phyloP scores from a whole-genome alignment of 1,140 invertebrate genomes.

The Acromyrmex heyeri region DNA sequence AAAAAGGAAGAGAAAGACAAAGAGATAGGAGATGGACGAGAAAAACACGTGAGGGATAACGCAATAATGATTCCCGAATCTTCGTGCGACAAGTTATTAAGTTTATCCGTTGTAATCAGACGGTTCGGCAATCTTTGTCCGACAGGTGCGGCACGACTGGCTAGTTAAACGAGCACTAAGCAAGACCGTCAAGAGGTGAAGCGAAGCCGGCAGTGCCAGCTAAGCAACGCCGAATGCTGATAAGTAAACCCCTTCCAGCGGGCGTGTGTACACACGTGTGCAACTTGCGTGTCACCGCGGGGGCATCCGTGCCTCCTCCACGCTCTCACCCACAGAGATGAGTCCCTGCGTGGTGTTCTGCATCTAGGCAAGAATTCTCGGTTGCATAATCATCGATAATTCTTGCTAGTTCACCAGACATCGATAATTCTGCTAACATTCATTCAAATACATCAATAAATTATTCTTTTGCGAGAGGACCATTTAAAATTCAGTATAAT shows the following conservation, averaged over 20 bases:
- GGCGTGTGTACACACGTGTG: slow-evolving; percentile 61
- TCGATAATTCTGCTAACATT: slow-evolving; percentile 6
- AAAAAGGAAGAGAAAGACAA: neutral
- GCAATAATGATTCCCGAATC: neutral
- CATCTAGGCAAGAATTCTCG: slow-evolving; percentile 10
- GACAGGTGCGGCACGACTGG: slow-evolving; percentile 58
- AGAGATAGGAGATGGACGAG: neutral
- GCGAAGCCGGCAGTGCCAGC: slow-evolving; percentile 74
- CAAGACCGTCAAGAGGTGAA: slow-evolving; percentile 53
- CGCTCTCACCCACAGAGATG: slow-evolving; percentile 23
- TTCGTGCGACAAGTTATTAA: neutral
- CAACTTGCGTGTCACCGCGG: slow-evolving; percentile 52
- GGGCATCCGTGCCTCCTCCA: slow-evolving; percentile 64
- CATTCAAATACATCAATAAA: neutral
- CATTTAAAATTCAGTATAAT: neutral
- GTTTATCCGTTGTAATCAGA: neutral
- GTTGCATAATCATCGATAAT: slow-evolving; percentile 13
- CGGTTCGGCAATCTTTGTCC: neutral
- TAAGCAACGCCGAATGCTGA: slow-evolving; percentile 78
- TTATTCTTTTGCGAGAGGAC: neutral
- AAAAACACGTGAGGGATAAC: too few relatives aligned
- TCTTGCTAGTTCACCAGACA: neutral
- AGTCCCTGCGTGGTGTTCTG: neutral
- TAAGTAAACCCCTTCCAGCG: slow-evolving; percentile 75
- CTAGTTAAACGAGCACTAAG: slow-evolving; percentile 72